Conservation (phyloP, 2,113 vertebrate genomes). For the Petroica traversi region DNA sequence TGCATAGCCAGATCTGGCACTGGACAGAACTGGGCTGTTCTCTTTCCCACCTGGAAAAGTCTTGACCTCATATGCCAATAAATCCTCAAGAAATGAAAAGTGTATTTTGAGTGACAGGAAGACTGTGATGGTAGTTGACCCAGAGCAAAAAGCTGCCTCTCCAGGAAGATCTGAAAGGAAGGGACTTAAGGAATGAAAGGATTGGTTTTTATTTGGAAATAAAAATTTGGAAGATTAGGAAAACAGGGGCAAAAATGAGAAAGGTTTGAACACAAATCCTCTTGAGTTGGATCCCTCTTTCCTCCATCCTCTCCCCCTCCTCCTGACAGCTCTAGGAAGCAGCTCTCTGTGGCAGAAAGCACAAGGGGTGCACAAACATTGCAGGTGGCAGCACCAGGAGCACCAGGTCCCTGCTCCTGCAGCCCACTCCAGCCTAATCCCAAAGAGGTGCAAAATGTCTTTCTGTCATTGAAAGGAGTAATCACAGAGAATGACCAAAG, state of each 20-base stretch:
- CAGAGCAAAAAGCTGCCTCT: neutral
- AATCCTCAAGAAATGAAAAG: neutral
- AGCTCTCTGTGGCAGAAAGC: neutral
- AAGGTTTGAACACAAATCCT: neutral
- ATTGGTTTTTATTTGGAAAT: neutral
- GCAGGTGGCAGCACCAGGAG: neutral
- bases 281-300: neutral
- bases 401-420: neutral
- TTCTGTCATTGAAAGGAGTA: neutral
- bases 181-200: neutral
- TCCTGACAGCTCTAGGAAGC: neutral
- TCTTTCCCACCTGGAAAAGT: neutral
- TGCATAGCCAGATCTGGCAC: neutral
- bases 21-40: neutral
- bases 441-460: neutral
- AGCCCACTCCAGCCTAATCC: neutral
- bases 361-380: neutral
- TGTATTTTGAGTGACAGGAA: neutral
- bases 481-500: neutral
- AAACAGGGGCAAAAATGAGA: neutral
- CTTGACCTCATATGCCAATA: neutral
- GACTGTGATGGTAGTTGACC: neutral
- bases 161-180: neutral
- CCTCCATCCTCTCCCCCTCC: neutral
- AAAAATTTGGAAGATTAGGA: neutral